These are phyloP conservation scores for Drosophila picticornis DNA, from an alignment of 2,888 invertebrate genomes.

Conservation along the genomic window DNA sequence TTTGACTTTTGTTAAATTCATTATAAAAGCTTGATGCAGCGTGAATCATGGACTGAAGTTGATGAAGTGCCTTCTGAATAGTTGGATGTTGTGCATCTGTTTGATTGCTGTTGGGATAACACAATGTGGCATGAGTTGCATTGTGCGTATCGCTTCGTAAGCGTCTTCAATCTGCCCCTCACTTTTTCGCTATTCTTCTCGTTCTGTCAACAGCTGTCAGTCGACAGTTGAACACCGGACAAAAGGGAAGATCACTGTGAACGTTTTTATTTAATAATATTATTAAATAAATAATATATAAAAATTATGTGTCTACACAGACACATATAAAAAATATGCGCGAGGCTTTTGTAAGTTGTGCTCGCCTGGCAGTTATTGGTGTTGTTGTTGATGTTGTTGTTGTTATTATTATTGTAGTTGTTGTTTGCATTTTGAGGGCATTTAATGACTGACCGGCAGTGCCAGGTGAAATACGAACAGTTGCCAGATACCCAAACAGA, in stretches of 20 bases:
- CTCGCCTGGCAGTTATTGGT: conserved; percentile 47
- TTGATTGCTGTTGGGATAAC: conserved; percentile 46
- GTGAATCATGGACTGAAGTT: neutral
- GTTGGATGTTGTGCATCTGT: conserved; percentile 55
- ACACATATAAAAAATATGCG: conserved; percentile 23
- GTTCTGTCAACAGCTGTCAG: conserved; percentile 64
- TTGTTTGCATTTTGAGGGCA: conserved; percentile 76
- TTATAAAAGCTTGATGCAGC: conserved; percentile 1
- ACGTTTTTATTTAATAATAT: conserved; percentile 69
- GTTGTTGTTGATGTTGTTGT: conserved; percentile 16
- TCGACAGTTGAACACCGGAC: conserved; percentile 27
- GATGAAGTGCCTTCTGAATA: conserved; percentile 21
- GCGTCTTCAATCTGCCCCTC: conserved; percentile 22
- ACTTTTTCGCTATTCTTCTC: conserved; percentile 33
- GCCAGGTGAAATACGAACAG: conserved; percentile 81
- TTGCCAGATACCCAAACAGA: conserved; percentile 63
- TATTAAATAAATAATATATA: conserved; percentile 63
- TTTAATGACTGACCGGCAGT: conserved; percentile 74
- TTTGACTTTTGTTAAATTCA: conserved; percentile 8
- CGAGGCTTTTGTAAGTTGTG: conserved; percentile 51
- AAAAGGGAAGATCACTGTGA: conserved; percentile 58
- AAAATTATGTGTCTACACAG: neutral
- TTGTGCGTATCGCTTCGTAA: conserved; percentile 14
- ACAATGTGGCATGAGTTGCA: conserved; percentile 63
- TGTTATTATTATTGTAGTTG: conserved; percentile 45